Conservation (phyloP, 2,113 vertebrate genomes). For the Peromyscus polionotus region DNA sequence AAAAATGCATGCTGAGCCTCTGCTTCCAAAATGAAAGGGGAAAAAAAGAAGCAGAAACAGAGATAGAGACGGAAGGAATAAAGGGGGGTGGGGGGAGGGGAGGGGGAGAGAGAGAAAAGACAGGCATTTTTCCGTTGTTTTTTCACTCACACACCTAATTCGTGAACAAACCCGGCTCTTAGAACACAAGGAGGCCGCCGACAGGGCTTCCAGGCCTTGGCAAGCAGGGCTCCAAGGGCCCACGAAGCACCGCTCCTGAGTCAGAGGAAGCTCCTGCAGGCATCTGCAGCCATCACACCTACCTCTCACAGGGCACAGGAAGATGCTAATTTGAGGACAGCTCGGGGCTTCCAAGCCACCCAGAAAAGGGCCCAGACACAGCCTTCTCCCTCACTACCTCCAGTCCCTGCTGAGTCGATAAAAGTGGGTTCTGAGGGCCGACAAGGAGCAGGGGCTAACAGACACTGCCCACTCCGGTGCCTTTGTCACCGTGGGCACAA, state of each 20-base stretch:
- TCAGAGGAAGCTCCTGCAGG: not conserved
- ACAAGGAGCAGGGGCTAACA: not conserved
- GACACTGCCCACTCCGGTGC: not conserved
- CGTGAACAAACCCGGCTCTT: not conserved
- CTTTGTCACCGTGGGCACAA: not conserved
- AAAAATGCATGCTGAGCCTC: conserved; percentile 72
- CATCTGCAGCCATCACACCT: not conserved
- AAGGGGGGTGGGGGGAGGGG: too few species aligned
- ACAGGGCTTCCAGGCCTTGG: not conserved
- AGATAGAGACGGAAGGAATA: too few species aligned
- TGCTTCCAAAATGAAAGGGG: not conserved
- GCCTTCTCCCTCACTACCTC: not conserved
- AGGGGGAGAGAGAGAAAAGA: too few species aligned
- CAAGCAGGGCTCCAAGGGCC: not conserved
- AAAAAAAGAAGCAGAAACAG: too few species aligned
- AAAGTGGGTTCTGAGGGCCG: not conserved
- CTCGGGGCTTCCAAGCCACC: not conserved
- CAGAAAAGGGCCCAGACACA: not conserved
- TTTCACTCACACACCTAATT: not conserved
- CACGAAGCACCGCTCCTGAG: not conserved
- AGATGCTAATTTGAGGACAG: not conserved
- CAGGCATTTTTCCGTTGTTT: not conserved
- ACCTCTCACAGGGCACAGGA: not conserved
- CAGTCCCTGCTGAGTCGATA: not conserved
- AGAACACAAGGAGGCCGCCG: not conserved